These are phyloP conservation scores for Gadus chalcogrammus DNA, from an alignment of 2,113 vertebrate species.

Conservation along the genomic window DNA sequence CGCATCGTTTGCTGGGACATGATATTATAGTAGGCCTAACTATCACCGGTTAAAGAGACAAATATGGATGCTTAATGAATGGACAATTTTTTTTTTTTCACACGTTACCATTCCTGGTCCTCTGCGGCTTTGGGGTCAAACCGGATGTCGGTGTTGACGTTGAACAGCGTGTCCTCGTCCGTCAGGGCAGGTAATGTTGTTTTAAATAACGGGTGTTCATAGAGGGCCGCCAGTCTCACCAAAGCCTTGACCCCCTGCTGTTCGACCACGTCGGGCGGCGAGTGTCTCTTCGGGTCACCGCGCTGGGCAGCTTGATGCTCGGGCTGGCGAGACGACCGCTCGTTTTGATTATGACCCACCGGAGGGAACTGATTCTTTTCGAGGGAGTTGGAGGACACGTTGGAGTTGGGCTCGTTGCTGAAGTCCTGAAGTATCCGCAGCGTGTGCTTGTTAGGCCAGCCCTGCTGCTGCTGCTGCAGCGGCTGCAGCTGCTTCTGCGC, in stretches of 20 bases:
- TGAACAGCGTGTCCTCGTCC: constrained; percentile 88
- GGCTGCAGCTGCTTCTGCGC: constrained; percentile 31
- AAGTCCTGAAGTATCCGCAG: constrained; percentile 91
- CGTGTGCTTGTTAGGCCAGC: constrained; percentile 91
- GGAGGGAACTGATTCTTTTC: constrained; percentile 63
- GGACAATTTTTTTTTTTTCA: no score
- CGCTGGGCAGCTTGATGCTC: constrained; percentile 50
- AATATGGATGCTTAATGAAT: no score
- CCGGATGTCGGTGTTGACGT: constrained; percentile 90
- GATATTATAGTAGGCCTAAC: no score
- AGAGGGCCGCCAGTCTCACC: constrained; percentile 66
- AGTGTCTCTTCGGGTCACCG: constrained; percentile 56
- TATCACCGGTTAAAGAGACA: no score
- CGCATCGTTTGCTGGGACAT: no score
- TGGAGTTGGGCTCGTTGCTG: constrained; percentile 88
- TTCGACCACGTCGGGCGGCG: not conserved
- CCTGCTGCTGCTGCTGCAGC: constrained; percentile 35
- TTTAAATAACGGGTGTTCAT: constrained; percentile 83
- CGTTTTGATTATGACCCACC: constrained; percentile 43
- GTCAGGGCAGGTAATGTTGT: constrained; percentile 71
- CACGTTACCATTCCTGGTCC: constrained; percentile 80
- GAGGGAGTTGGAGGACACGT: constrained; percentile 82
- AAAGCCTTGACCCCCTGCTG: constrained; percentile 69
- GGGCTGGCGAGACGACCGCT: constrained; percentile 36
- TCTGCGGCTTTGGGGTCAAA: constrained; percentile 89